Evolutionary conservation across 2,113 vertebrate genomes (phyloP), one percentile per base, ranked within the genome.

Genomic region (Chauna torquata): DNA sequence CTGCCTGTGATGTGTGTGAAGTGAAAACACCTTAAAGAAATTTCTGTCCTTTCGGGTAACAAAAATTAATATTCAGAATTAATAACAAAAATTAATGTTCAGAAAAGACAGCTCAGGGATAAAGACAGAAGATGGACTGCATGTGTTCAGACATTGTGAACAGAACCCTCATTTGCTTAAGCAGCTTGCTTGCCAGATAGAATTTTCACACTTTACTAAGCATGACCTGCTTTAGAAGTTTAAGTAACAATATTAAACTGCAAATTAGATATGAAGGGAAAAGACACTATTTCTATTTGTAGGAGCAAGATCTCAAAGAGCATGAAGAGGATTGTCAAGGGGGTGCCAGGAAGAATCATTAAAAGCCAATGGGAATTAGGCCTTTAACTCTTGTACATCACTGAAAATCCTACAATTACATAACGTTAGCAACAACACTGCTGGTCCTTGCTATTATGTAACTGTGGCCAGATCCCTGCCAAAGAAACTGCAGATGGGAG

Each of bases 181-280:
- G 94, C 90, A 95, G 91, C 86, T 94, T 95, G 88, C 79, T 91
- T 96, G 96, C 93, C 93, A 96, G 90, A 93, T 88, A 84, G 40
- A 92, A 91, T 92, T 95, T 96, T 83, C 88, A 95, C 93, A 94
- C 92, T 97, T 96, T 82, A 86, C 92, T 96, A 92, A 93, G 86
- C 91, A 94, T 87, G 95, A 95, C 94, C 93, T 95, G 72, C 71
- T 96, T 96, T 88, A 85, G 89, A 90, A 16, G 1, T 83, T 90
- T 94, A 94, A 97, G 76, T 79, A 96, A 81, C 70, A 82, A 69
- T 75, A 91, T 94, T 87, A 91, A 94, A 62, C 86, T 77, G 70
- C 66, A 94, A 96, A 96, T 93, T 89, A 92, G 83, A 58, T 89
- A 94, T 91, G 6, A 6, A 92, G 34, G 74, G 74, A 42, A 79